Evolutionary conservation across 2,113 vertebrate genomes (phyloP).

Genomic region (Nerophis ophidion): DNA sequence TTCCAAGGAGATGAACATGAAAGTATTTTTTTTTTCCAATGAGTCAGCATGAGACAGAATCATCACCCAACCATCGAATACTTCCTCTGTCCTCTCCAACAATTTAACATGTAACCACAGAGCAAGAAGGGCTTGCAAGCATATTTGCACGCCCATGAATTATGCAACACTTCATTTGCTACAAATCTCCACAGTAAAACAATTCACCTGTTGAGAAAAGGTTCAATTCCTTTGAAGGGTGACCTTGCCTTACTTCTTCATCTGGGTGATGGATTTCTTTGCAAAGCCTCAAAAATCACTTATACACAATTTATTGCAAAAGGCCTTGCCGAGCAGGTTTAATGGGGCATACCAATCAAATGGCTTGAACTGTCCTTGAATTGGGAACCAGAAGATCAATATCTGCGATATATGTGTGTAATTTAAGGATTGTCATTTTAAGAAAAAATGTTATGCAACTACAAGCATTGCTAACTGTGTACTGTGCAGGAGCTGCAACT

Average conservation of each 20-base stretch:
- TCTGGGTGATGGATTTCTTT: slow-evolving; percentile 19
- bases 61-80: not conserved
- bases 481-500: too few relatives aligned
- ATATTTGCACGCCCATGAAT: slow-evolving; percentile 14
- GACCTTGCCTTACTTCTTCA: slow-evolving; percentile 23
- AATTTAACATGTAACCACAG: slow-evolving; percentile 11
- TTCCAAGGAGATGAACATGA: not conserved
- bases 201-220: slow-evolving; percentile 19
- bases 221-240: slow-evolving; percentile 29
- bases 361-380: slow-evolving; percentile 13
- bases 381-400: slow-evolving; percentile 5
- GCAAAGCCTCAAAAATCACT: slow-evolving; percentile 22
- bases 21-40: slow-evolving; percentile 1
- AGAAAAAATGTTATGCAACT: too few relatives aligned
- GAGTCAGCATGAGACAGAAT: not conserved
- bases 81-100: not conserved
- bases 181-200: slow-evolving; percentile 10
- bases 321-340: not conserved
- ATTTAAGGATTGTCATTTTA: too few relatives aligned
- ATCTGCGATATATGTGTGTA: not conserved
- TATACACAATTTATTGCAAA: slow-evolving; percentile 19
- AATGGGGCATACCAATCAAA: not conserved
- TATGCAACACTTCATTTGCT: slow-evolving; percentile 7
- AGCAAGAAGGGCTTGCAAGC: not conserved
- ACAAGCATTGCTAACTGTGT: too few relatives aligned